These are phyloP conservation scores for Dioctria linearis DNA, from an alignment of 2,888 invertebrate genomes.

Conservation along the genomic window DNA sequence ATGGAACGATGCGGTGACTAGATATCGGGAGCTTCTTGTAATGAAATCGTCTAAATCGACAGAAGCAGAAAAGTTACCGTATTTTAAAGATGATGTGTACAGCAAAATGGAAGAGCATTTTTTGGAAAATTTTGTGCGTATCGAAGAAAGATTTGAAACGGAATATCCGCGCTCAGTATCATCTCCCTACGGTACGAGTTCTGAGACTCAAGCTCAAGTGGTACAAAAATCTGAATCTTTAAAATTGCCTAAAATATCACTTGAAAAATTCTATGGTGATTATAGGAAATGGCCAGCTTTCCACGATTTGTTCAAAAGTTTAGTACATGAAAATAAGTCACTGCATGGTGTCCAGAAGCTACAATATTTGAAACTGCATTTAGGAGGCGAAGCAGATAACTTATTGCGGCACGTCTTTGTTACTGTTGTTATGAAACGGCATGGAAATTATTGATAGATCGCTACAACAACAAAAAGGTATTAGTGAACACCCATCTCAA, in stretches of 20 bases:
- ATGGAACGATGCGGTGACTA: neutral
- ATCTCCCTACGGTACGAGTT: neutral
- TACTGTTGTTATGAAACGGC: neutral
- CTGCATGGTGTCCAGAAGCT: neutral
- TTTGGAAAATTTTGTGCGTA: neutral
- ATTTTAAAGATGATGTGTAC: neutral
- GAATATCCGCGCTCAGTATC: neutral
- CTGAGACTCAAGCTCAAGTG: neutral
- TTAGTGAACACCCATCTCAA: too few species aligned
- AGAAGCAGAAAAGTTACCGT: neutral
- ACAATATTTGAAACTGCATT: constrained; percentile 14
- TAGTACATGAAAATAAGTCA: constrained; percentile 2
- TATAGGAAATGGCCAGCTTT: neutral
- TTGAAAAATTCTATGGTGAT: constrained; percentile 3
- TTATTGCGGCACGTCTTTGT: neutral
- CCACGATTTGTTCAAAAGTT: neutral
- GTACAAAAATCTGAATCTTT: neutral
- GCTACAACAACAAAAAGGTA: constrained; percentile 8
- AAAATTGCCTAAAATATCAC: neutral
- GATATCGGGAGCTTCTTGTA: neutral
- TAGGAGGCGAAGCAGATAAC: neutral
- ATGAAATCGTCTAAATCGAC: neutral
- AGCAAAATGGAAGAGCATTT: neutral
- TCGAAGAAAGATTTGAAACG: neutral
- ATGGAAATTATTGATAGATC: constrained; percentile 5